Evolutionary conservation across 2,888 invertebrate species (phyloP).

Genomic region (Villa cingulata): DNA sequence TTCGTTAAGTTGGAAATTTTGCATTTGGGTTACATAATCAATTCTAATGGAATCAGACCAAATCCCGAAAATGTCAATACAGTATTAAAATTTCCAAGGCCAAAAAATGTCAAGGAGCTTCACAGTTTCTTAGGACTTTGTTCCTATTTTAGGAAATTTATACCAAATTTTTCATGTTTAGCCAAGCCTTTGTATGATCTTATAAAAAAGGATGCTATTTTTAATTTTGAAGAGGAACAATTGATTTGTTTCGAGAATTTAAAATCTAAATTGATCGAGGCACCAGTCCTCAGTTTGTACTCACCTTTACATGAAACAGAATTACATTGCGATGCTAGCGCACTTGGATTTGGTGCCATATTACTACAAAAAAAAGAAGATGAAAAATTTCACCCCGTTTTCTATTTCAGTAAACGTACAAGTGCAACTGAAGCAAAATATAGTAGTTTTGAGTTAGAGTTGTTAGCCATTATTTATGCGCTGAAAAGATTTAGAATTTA

Average conservation of each 20-base stretch:
- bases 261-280: background rate
- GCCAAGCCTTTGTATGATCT: background rate
- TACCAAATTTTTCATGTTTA: background rate
- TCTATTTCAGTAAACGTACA: background rate
- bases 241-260: background rate
- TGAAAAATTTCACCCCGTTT: background rate
- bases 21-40: too few relatives aligned
- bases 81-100: background rate
- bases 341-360: background rate
- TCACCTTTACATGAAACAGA: background rate
- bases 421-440: background rate
- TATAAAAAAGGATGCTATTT: background rate
- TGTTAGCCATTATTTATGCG: background rate
- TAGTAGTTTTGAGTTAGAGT: too few relatives aligned
- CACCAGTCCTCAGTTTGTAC: background rate
- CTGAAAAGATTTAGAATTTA: background rate
- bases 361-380: background rate
- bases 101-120: background rate
- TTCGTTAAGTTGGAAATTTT: too few relatives aligned
- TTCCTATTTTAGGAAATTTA: background rate
- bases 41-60: background rate
- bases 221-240: background rate
- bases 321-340: too few relatives aligned
- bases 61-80: background rate
- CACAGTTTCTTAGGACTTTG: background rate